Base-by-base conservation (phyloP, 2,888 invertebrate genomes). In the Phaedon cochleariae region DNA sequence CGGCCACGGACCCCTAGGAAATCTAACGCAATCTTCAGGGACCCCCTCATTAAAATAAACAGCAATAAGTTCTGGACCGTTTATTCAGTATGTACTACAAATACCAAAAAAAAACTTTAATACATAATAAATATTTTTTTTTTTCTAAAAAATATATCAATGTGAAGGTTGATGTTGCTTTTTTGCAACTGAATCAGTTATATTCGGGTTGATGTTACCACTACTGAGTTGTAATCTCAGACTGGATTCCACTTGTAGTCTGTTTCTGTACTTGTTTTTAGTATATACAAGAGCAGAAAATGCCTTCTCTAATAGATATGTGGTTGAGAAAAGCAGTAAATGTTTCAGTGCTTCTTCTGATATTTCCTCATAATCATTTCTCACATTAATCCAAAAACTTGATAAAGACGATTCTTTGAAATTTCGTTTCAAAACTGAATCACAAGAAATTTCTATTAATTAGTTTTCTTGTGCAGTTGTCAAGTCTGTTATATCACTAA, bases 371-470 rank as follows among this genome's bases (percentile, higher is more conserved):
- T 63, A 52, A 37, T 62, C 41, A 34, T 55, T 64, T 31, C 54
- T 54, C 37, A 48, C 6, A 18, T 49, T 18, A 4, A 49, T 49
- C 21, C 21, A 49, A 18, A 49, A 21, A 18, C 20, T 4, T 12
- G 63, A 64, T 12, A 46, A 45, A 2, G 48, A 46, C 2, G n/a
- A 41, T 18, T 3, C 26, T 61, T 61, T 59, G 48, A 64, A 64
- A 64, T 54, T 64, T 20, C 34, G 37, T 55, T 65, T 64, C 62
- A 64, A 64, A 34, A 31, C 62, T 52, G 22, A 51, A 59, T 59
- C 31, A 34, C 59, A 51, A 7, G 61, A 63, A 54, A 64, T 63
- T 63, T 64, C 53, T 51, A 64, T 64, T 53, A 64, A 63, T 63
- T 64, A 17, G 48, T 59, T 49, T 26, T 59, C 37, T 48, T 59